A percentile compares a stretch with the other conserved stretches of the same genome.
phyloP scores from a whole-genome alignment of 2,113 vertebrate species.

The Pungitius pungitius region DNA sequence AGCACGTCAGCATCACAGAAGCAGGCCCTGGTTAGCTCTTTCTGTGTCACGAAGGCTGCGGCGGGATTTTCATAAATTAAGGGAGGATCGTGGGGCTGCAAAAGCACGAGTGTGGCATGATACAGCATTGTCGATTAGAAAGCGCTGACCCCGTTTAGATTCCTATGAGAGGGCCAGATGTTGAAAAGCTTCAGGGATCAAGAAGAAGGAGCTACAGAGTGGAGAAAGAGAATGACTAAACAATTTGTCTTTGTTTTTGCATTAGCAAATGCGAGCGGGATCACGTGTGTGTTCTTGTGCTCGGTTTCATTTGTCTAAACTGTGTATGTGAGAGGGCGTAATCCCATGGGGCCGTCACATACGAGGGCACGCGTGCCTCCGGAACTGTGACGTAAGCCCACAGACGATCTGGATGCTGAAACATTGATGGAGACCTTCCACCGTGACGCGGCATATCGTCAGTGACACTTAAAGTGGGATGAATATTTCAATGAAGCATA shows the following conservation, averaged over 20 bases:
- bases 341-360: constrained; percentile 30
- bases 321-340: constrained; percentile 21
- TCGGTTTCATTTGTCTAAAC: constrained; percentile 12
- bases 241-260: constrained; percentile 36
- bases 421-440: constrained; percentile 52
- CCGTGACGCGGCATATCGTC: constrained; percentile 53
- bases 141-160: constrained; percentile 18
- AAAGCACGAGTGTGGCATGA: constrained; percentile 22
- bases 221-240: not conserved
- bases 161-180: constrained; percentile 50
- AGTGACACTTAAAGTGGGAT: constrained; percentile 59
- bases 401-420: constrained; percentile 45
- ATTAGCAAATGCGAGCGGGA: constrained; percentile 40
- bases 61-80: constrained; percentile 17
- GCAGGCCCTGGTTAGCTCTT: not conserved
- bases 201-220: not conserved
- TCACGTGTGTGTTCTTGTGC: constrained; percentile 24
- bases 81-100: not conserved
- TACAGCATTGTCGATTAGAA: constrained; percentile 10
- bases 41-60: constrained; percentile 11
- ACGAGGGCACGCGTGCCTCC: constrained; percentile 28
- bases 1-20: not conserved
- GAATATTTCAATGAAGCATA: constrained; percentile 68
- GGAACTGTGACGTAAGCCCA: constrained; percentile 36
- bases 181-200: constrained; percentile 30